A percentile compares a stretch with the other conserved stretches of the same genome.
phyloP scores from a whole-genome alignment of 2,797 vertebrate species.

The Acomys russatus region DNA sequence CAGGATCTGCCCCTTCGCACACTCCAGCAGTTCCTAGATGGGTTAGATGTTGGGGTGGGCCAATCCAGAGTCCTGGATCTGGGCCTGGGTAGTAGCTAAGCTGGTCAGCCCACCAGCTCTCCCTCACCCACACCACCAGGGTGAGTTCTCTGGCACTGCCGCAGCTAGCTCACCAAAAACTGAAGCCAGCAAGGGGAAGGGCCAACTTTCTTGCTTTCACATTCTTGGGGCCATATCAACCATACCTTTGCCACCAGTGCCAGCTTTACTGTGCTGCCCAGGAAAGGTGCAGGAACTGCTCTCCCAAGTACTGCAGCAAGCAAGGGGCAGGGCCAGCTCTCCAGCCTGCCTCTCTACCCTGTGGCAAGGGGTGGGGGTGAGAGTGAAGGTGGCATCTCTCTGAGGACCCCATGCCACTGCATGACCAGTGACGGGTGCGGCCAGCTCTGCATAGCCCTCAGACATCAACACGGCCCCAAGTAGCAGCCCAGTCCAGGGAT shows the following conservation, averaged over 20 bases:
- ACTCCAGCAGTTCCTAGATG: neutral
- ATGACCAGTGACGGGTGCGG: neutral
- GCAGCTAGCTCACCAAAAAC: neutral
- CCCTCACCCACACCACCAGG: neutral
- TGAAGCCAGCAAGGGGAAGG: neutral
- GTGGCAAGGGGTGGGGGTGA: neutral
- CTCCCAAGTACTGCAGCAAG: too few relatives aligned
- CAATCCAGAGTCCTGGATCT: neutral
- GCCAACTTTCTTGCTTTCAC: neutral
- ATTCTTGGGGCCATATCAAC: too few relatives aligned
- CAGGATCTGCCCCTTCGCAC: neutral
- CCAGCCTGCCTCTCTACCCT: neutral
- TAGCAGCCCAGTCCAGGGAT: neutral
- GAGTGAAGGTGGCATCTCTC: neutral
- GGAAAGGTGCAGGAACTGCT: too few relatives aligned
- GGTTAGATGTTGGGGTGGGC: neutral
- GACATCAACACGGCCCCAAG: neutral
- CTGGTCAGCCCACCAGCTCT: too few relatives aligned
- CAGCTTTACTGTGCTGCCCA: too few relatives aligned
- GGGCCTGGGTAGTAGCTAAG: neutral
- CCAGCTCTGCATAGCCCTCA: neutral
- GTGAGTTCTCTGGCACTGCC: neutral
- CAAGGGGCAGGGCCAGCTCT: neutral
- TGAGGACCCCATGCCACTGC: neutral
- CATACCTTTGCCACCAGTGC: too few relatives aligned